Conservation (phyloP, 2,797 vertebrate genomes). For the Morus bassanus region DNA sequence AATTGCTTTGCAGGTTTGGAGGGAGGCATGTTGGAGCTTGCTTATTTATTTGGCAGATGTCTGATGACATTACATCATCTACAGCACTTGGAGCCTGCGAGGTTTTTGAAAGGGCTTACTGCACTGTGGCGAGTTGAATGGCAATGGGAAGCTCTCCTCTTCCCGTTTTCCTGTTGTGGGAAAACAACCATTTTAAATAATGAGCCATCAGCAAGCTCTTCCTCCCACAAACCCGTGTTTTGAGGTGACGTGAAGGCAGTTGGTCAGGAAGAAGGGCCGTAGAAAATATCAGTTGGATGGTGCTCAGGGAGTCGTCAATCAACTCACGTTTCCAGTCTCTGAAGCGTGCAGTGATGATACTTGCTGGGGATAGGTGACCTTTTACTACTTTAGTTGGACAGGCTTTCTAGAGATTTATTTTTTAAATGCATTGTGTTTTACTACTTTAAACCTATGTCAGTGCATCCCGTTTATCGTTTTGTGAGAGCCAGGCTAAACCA, state of each 20-base stretch:
- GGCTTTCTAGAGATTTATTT: background rate
- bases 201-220: background rate
- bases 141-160: background rate
- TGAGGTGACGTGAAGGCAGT: background rate
- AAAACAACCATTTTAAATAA: background rate
- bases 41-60: constrained; percentile 24
- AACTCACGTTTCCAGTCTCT: background rate
- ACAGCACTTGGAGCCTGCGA: background rate
- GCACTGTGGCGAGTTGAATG: background rate
- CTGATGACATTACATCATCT: constrained; percentile 2
- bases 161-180: background rate
- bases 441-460: background rate
- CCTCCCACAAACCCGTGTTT: background rate
- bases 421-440: background rate
- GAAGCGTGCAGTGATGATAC: background rate
- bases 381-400: background rate
- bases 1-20: constrained; percentile 12
- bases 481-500: background rate
- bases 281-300: background rate
- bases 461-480: background rate
- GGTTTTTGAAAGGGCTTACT: background rate
- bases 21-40: background rate
- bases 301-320: background rate
- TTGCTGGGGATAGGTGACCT: background rate
- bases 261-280: background rate